phyloP scores from a whole-genome alignment of 2,888 invertebrate genomes.

The Cybosia mesomella region DNA sequence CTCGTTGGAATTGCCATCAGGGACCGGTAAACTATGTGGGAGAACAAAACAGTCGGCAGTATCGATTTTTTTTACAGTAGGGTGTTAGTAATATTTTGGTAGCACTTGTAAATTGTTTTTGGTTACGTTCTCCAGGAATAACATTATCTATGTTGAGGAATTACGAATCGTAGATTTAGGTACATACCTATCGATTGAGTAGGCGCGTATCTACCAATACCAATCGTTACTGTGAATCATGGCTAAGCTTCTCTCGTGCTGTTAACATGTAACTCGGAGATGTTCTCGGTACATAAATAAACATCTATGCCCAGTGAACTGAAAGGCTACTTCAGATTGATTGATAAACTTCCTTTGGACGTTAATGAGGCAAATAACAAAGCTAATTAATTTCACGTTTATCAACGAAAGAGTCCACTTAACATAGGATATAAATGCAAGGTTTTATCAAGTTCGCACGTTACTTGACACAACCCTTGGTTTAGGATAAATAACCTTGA shows the following conservation, averaged over 20 bases:
- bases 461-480: constrained; percentile 60
- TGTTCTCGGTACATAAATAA: constrained; percentile 67
- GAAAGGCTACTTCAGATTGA: constrained; percentile 60
- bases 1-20: constrained; percentile 65
- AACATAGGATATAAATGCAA: constrained; percentile 38
- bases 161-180: constrained; percentile 38
- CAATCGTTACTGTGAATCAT: constrained; percentile 66
- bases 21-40: constrained; percentile 68
- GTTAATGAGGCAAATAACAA: constrained; percentile 61
- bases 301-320: constrained; percentile 60
- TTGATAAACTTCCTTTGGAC: constrained; percentile 58
- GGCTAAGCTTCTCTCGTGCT: constrained; percentile 56
- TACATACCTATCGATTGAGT: constrained; percentile 55
- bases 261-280: constrained; percentile 59
- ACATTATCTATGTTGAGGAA: constrained; percentile 52
- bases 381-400: constrained; percentile 55
- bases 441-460: constrained; percentile 60
- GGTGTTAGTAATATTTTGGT: constrained; percentile 65
- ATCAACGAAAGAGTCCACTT: constrained; percentile 48
- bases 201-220: constrained; percentile 35
- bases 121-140: constrained; percentile 38
- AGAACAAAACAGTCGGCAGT: constrained; percentile 66
- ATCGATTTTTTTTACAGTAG: constrained; percentile 64
- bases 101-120: constrained; percentile 47
- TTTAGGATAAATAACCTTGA: constrained; percentile 71